Base-by-base conservation (phyloP, 1,140 invertebrate genomes). In the Anadara kagoshimensis region DNA sequence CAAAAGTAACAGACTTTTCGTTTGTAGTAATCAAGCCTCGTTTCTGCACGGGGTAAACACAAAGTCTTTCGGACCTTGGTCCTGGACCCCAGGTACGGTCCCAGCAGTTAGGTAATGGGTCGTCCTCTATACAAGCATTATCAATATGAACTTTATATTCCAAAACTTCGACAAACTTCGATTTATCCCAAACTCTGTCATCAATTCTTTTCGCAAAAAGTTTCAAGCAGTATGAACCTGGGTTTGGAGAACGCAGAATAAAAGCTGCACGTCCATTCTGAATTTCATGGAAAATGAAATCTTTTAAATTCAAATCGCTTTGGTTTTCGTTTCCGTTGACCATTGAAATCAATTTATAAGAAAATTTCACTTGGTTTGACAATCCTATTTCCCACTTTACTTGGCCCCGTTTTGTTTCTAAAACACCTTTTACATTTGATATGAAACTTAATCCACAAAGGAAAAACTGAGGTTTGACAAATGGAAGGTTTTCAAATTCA, bases 381-480 rank as follows among this genome's bases (percentile, higher is more conserved):
- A 83, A 81, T 11, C 85, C 86, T 11, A 89, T 70, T 18, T 83
- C 84, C 57, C 88, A 70, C 5, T 81, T 83, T 3, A 87, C 75
- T 29, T 81, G 71, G 26, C 87, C 87, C 20, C 84, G 73, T 67
- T 83, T 81, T 1, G 86, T 83, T 47, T 83, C 69, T 22, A 89
- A 73, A 1, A 87, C 82, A 22, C 84, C 85, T 36, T 81, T 83
- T 62, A 87, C 83, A 51, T 88, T 85, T 8, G 84, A 82, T 41
- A 84, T 81, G 75, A 89, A 89, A 64, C 83, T 79, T 78, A 89
- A 82, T 56, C 80, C 83, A 59, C 86, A 84, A 61, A 84, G 86
- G 81, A 89, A 90, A 79, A 89, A 90, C 68, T 86, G 83, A 10
- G 88, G 88, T 72, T 90, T 90, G 63, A 87, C 87, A 68, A 90